Evolutionary conservation across 2,113 vertebrate species (phyloP).

Genomic region (Smithornis capensis): DNA sequence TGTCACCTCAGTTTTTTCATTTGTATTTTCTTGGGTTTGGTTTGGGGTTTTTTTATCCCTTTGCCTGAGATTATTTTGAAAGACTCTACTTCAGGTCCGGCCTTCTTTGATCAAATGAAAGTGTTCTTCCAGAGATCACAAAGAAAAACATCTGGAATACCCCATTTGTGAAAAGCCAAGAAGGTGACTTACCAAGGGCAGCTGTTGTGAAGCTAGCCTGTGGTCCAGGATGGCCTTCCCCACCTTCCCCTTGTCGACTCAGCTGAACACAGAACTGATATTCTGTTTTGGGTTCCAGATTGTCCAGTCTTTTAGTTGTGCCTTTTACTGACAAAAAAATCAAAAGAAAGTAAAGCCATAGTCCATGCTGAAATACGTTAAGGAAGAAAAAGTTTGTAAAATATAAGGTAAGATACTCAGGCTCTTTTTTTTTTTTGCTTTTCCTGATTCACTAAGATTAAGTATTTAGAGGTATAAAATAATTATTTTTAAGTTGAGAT

Average conservation of each 20-base stretch:
- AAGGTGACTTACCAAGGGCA: conserved; percentile 73
- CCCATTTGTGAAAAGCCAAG: background rate
- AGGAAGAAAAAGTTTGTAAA: background rate
- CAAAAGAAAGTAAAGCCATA: conserved; percentile 7
- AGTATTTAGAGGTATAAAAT: background rate
- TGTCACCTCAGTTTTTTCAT: background rate
- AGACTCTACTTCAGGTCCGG: background rate
- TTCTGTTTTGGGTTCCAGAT: conserved; percentile 80
- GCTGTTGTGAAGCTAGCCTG: conserved; percentile 79
- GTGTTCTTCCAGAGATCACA: background rate
- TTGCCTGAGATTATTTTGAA: background rate
- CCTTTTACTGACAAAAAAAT: conserved; percentile 71
- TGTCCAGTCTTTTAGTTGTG: conserved; percentile 74
- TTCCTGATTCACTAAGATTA: background rate
- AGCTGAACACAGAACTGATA: conserved; percentile 84
- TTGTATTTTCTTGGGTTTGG: background rate
- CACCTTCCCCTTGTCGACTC: conserved; percentile 78
- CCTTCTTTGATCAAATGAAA: background rate
- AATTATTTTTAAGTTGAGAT: background rate
- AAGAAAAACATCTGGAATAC: background rate
- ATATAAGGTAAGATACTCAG: background rate
- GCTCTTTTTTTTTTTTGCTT: background rate
- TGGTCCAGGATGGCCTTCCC: conserved; percentile 82
- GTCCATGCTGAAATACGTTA: background rate
- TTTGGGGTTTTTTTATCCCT: background rate